A percentile compares a stretch with the other conserved stretches of the same genome.
phyloP scores from a whole-genome alignment of 1,140 invertebrate genomes.

The Euborellia annulipes region DNA sequence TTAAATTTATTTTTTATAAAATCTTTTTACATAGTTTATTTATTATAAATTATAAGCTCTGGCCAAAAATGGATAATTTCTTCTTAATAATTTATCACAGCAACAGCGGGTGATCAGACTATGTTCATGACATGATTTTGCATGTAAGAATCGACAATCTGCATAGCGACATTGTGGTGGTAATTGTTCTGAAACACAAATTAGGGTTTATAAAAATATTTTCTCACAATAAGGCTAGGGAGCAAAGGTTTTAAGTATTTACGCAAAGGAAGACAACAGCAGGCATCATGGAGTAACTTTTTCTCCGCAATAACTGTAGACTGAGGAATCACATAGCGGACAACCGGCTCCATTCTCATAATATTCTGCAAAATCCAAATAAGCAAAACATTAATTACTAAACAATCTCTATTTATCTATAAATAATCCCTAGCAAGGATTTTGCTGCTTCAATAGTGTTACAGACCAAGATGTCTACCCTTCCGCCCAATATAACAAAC shows the following conservation, averaged over 20 bases:
- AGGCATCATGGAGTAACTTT: conserved; percentile 57
- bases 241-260: conserved; percentile 22
- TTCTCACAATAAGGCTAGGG: neutral
- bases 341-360: conserved; percentile 27
- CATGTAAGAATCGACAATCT: conserved; percentile 53
- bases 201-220: no score
- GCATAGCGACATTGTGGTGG: conserved; percentile 43
- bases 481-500: no score
- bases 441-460: no score
- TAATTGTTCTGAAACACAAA: conserved; percentile 16
- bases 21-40: no score
- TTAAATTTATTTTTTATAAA: neutral
- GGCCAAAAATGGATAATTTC: no score
- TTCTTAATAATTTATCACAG: conserved; percentile 34
- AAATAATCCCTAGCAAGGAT: no score
- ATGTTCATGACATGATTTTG: conserved; percentile 54
- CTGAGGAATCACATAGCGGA: conserved; percentile 54
- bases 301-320: conserved; percentile 54
- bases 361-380: no score
- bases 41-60: no score
- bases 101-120: conserved; percentile 52
- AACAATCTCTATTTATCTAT: no score
- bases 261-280: conserved; percentile 44
- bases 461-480: no score
- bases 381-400: no score